phyloP scores from a whole-genome alignment of 2,113 vertebrate species.

The Globicephala melas region DNA sequence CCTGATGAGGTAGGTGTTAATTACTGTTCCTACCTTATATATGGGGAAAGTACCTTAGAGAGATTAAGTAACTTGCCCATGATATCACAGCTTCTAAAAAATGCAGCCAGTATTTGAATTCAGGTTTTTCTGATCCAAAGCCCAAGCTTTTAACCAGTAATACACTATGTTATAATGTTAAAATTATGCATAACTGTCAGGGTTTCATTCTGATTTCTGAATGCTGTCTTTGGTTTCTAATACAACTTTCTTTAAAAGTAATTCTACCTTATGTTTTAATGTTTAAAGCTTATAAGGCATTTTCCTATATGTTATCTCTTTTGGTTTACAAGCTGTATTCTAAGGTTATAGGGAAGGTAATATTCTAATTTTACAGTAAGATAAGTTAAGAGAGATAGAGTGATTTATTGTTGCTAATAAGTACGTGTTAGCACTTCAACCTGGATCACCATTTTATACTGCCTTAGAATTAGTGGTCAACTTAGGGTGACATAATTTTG shows the following conservation, averaged over 20 bases:
- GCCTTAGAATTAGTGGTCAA: neutral
- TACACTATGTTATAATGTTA: neutral
- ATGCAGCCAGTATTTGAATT: neutral
- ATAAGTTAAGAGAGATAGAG: neutral
- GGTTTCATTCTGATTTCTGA: neutral
- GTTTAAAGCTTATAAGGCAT: neutral
- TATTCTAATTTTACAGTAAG: neutral
- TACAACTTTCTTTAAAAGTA: neutral
- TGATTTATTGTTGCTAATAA: neutral
- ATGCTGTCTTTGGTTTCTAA: neutral
- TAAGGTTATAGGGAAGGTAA: neutral
- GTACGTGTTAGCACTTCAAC: neutral
- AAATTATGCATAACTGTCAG: neutral
- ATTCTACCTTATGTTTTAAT: neutral
- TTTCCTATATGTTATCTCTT: neutral
- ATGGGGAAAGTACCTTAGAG: neutral
- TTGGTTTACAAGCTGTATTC: neutral
- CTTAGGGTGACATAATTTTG: neutral
- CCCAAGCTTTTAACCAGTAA: neutral
- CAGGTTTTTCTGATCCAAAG: neutral
- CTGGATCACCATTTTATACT: neutral
- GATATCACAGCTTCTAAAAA: neutral
- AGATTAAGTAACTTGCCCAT: neutral
- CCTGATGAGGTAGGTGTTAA: neutral
- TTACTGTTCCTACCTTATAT: neutral